Evolutionary conservation across 2,113 vertebrate genomes (phyloP), one percentile per base, ranked within the genome.

Genomic region (Takifugu flavidus): DNA sequence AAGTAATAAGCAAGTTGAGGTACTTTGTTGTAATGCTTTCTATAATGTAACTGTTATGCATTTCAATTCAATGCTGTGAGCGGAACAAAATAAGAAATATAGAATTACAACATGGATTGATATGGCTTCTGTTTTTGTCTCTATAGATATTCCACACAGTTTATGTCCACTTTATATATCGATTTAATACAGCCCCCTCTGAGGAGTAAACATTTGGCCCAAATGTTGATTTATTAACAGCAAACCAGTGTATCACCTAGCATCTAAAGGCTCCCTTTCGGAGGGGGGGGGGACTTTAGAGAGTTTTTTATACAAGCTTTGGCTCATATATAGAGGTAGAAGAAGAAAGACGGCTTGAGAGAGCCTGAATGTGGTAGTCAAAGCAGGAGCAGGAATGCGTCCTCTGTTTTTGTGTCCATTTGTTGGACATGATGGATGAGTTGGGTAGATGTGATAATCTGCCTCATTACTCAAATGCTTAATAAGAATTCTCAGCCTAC

Each of bases 21-120:
- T 99, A 99, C 96, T 98, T 97, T 96, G 93, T 97, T 96, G 96
- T 94, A 94, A 96, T 96, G 95, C 95, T 99, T 99, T 98, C 93
- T 98, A 98, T 94, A 93, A 96, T 98, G 94, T 97, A 98, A 98
- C 95, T 99, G 96, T 99, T 96, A 95, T 91, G 94, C 95, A 94
- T 99, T 98, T 96, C 93, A 94, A 92, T 94, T 94, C 94, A 94
- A 95, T 97, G 95, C 94, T 96, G 96, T 96, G 94, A 93, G 95
- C 95, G 92, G 94, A 95, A 89, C 92, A 95, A 95, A 47, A 47
- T 15, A 47, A 93, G 89, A 94, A 98, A 99, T 98, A 99, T 98
- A 98, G 92, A 91, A 94, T 90, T 94, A 94, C 89, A 92, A 94
- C 94, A 92, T 86, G 91, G 79, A 89, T 73, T 82, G 76, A 83